These are phyloP conservation scores for Drosophila punjabiensis DNA, from an alignment of 1,140 invertebrate genomes.

Conservation along the genomic window DNA sequence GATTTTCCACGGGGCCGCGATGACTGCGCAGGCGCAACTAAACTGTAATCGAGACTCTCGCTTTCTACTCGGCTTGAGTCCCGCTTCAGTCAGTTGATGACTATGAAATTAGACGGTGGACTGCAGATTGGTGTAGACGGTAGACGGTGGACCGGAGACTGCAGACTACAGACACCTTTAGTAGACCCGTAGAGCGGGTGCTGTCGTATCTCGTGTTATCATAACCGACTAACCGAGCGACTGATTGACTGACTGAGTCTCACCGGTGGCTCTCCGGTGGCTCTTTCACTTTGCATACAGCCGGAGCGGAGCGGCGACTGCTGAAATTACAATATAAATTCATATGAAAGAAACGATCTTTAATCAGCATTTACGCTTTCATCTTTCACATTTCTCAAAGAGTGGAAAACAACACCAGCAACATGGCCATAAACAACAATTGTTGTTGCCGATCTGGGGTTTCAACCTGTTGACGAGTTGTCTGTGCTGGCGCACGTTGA, in stretches of 20 bases:
- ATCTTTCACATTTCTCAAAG: constrained; percentile 79
- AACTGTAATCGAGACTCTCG: constrained; percentile 73
- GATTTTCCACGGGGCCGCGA: constrained; percentile 48
- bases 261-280: constrained; percentile 9
- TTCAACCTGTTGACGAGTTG: constrained; percentile 52
- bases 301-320: constrained; percentile 35
- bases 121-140: constrained; percentile 19
- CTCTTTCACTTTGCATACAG: constrained; percentile 70
- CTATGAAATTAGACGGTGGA: constrained; percentile 66
- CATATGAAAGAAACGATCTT: constrained; percentile 75
- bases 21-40: constrained; percentile 63
- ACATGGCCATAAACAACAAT: constrained; percentile 54
- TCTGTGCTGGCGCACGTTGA: constrained; percentile 33
- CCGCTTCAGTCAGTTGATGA: constrained; percentile 52
- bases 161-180: constrained; percentile 7
- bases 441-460: constrained; percentile 31
- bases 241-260: constrained; percentile 54
- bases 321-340: constrained; percentile 75
- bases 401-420: constrained; percentile 62
- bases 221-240: constrained; percentile 66
- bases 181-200: constrained; percentile 45
- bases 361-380: constrained; percentile 81
- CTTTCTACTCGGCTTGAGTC: constrained; percentile 58
- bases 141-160: constrained; percentile 6
- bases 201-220: constrained; percentile 62